Base-by-base conservation (phyloP, 2,888 invertebrate species). In the Diaprepes abbreviatus region DNA sequence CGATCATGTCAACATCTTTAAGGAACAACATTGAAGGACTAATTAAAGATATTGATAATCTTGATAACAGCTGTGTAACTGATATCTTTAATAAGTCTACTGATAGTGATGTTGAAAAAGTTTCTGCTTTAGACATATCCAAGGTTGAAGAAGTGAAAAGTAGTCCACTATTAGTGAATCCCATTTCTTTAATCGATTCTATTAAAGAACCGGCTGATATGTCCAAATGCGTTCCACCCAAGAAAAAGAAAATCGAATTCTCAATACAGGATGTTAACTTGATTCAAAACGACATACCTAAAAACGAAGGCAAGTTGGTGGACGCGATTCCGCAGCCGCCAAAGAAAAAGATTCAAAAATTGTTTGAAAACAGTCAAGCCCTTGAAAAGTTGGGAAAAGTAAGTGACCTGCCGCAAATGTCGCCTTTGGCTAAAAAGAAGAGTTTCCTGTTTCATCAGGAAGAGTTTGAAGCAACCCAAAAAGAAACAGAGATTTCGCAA, bases 381-480 rank as follows among this genome's bases (percentile, higher is more conserved):
- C 21, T 52, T 5, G 66, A 71, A 33, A 71, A 63, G 12, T 9
- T 19, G 3, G 64, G 57, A 21, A 69, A 70, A 21, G 21, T 19
- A 1, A 31, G 5, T 10, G 70, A 73, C 3, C 5, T 67, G 1
- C 70, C 70, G 4, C 55, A 59, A 6, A 73, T 73, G 72, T 73
- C 72, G 5, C 72, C 72, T 28, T 54, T 73, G 21, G 70, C 72
- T 16, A 73, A 73, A 21, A 73, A 73, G 50, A 73, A 73, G 38
- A 73, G 55, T 33, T 73, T 72, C 54, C 24, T 57, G 17, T 72
- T 69, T 43, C 55, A 72, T 9, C 38, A 58, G n/a, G 70, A 62
- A n/a, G 68, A 63, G 5, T 59, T 62, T 63, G 38, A 33, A 6
- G 9, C 31, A n/a, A n/a, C n/a, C n/a, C 48, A 28, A 14, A 50